Evolutionary conservation across 2,797 vertebrate species (phyloP).

Genomic region (Eleutherodactylus coqui): DNA sequence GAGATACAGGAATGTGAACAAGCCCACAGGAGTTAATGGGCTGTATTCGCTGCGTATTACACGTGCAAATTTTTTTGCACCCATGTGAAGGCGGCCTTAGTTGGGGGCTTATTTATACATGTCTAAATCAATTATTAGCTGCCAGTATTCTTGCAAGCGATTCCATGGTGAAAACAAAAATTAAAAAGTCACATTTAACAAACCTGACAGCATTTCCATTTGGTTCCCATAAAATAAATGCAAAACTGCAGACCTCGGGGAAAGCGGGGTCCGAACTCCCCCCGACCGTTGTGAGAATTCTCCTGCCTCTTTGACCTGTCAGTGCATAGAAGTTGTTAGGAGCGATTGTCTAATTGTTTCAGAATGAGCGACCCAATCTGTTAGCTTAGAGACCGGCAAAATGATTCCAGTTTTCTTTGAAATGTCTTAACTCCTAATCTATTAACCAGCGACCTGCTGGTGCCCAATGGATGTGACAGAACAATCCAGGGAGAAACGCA

Average conservation of each 20-base stretch:
- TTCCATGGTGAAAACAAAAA: neutral
- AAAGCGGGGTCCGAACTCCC: neutral
- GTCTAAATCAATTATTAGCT: slow-evolving; percentile 5
- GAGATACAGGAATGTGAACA: too few species aligned
- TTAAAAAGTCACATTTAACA: neutral
- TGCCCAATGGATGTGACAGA: slow-evolving; percentile 44
- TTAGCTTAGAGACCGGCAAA: slow-evolving; percentile 36
- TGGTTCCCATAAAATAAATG: slow-evolving; percentile 26
- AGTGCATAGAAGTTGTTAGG: slow-evolving; percentile 31
- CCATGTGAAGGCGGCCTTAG: too few species aligned
- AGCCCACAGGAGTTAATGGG: too few species aligned
- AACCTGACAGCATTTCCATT: slow-evolving; percentile 28
- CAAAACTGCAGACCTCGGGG: neutral
- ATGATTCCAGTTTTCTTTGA: slow-evolving; percentile 49
- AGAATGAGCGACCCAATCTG: slow-evolving; percentile 42
- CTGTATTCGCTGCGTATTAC: too few species aligned
- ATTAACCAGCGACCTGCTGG: slow-evolving; percentile 48
- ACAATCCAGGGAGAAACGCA: slow-evolving; percentile 51
- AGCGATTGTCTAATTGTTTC: slow-evolving; percentile 52
- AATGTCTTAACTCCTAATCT: slow-evolving; percentile 37
- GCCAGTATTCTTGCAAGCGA: neutral
- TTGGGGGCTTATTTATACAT: neutral
- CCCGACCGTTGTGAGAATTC: slow-evolving; percentile 6
- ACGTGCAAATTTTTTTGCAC: too few species aligned
- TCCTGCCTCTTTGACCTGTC: slow-evolving; percentile 39